These are phyloP conservation scores for Grantiella picta DNA, from an alignment of 2,113 vertebrate species.

Conservation along the genomic window DNA sequence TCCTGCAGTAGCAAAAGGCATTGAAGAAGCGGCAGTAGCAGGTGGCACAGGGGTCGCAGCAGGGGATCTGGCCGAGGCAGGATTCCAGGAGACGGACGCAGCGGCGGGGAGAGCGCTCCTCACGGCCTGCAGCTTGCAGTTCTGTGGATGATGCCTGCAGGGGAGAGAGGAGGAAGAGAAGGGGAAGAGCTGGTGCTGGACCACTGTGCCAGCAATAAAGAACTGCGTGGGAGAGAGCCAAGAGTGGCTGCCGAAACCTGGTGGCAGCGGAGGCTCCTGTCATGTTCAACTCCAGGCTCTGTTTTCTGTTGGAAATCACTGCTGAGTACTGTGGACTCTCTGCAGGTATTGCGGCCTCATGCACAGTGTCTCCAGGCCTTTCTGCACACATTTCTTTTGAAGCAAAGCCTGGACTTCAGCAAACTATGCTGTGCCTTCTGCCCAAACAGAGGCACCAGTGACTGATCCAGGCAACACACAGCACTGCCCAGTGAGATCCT, in stretches of 20 bases:
- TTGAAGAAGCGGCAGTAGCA: conserved; percentile 98
- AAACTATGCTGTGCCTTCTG: neutral
- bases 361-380: neutral
- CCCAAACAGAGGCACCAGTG: rapidly evolving
- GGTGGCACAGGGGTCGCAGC: conserved; percentile 92
- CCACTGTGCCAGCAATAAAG: neutral
- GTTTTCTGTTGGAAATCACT: neutral
- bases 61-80: conserved; percentile 88
- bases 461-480: neutral
- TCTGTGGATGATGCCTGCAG: conserved; percentile 67
- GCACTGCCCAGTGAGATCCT: neutral
- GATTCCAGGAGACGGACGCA: conserved; percentile 91
- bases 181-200: neutral
- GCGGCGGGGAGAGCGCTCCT: conserved; percentile 83
- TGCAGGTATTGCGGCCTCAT: neutral
- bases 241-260: neutral
- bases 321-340: neutral
- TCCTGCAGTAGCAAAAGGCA: conserved; percentile 91
- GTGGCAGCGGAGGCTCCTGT: rapidly evolving
- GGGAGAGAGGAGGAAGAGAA: neutral
- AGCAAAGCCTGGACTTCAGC: neutral
- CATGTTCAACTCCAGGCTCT: rapidly evolving
- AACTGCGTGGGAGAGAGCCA: neutral
- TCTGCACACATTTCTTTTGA: neutral
- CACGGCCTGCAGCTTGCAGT: conserved; percentile 71